phyloP scores from a whole-genome alignment of 2,113 vertebrate species.

The Zosterops hypoxanthus region DNA sequence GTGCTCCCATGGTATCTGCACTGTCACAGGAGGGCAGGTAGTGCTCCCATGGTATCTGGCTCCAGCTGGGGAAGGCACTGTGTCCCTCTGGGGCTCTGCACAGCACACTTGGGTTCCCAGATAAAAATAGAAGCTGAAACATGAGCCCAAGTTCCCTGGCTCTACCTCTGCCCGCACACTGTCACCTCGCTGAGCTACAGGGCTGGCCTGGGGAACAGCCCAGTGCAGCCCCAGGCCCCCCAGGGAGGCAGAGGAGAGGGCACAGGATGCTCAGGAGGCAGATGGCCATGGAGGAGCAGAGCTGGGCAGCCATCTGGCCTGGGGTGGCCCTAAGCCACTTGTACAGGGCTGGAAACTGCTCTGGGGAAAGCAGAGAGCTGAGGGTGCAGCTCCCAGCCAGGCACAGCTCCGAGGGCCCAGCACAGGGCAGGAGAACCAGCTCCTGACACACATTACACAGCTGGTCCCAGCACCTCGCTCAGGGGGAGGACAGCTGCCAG shows the following conservation, averaged over 20 bases:
- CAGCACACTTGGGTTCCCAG: slow-evolving; percentile 9
- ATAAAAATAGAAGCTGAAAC: slow-evolving; percentile 43
- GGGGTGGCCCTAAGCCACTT: background rate
- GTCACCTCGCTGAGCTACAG: background rate
- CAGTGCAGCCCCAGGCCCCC: background rate
- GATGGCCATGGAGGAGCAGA: background rate
- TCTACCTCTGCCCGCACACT: background rate
- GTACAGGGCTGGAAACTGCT: background rate
- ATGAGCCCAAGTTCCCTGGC: background rate
- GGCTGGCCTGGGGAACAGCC: background rate
- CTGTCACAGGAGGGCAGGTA: background rate
- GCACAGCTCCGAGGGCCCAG: fast-evolving
- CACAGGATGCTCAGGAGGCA: fast-evolving
- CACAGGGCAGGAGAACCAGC: background rate
- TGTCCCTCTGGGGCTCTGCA: background rate
- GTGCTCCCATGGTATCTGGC: background rate
- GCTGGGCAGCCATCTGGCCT: background rate
- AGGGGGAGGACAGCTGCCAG: background rate
- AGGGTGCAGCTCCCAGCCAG: background rate
- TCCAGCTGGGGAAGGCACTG: background rate
- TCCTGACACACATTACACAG: background rate
- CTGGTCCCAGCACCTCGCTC: background rate
- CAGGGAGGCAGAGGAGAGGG: background rate
- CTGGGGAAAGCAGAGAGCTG: background rate
- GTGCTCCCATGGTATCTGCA: no score